Base-by-base conservation (phyloP, 2,113 vertebrate species). In the Muntiacus muntjak region DNA sequence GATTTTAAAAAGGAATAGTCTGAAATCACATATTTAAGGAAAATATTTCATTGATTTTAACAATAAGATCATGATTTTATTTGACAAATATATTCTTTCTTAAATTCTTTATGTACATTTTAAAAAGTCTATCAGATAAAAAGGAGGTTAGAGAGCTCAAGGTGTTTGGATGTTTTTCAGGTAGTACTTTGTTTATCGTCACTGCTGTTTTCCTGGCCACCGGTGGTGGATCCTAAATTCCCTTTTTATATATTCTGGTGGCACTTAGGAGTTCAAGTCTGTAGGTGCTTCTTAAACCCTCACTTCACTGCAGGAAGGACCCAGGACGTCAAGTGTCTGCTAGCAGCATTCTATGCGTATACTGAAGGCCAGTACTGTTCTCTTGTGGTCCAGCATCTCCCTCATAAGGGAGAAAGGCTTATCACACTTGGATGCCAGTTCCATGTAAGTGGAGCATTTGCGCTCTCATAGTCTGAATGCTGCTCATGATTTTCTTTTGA, bases 401-500 rank as follows among this genome's bases (percentile, higher is more conserved):
- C 98, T 96, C 88, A 94, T 88, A 85, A 98, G 98, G 98, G 98
- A 97, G 97, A 96, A 96, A 97, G 76, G 92, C 98, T 96, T 84
- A 98, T 99, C 99, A 99, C 99, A 99, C 99, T 99, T 99, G 99
- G 98, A 99, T 99, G 45, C 99, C 99, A 13, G 99, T 99, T 96
- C 99, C 99, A n/a, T 99, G 99, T 97, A 99, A 99, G 97, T 99
- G 99, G 94, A 99, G 98, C 99, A 99, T 99, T 99, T 99, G 99
- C 98, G 99, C 99, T 99, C 99, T 99, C 99, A 99, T 99, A 99
- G 99, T 99, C 99, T 99, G 99, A 99, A 99, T 99, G 99, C 99
- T 99, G 99, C 99, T 99, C 99, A 99, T 99, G 98, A 99, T 99
- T 99, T 99, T 99, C 99, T 99, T 99, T 98, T 99, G 99, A 99